phyloP scores from a whole-genome alignment of 2,888 invertebrate genomes.

The Norana najaformis region DNA sequence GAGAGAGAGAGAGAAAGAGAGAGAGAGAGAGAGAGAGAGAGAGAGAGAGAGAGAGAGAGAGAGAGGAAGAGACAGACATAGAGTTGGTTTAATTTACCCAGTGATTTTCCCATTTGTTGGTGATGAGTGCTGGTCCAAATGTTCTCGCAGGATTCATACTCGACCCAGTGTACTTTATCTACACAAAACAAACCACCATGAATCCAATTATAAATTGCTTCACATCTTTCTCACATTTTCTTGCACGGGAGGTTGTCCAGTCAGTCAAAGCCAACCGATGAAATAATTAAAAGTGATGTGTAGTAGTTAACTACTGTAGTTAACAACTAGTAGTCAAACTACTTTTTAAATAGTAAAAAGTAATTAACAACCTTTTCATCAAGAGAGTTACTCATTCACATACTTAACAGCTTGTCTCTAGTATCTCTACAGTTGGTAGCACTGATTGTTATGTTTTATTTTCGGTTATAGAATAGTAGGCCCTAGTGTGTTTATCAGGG shows the following conservation, averaged over 20 bases:
- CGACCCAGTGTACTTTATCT: slow-evolving; percentile 77
- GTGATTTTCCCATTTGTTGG: slow-evolving; percentile 75
- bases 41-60: no score
- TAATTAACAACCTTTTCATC: no score
- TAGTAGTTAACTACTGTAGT: background rate
- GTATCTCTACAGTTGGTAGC: no score
- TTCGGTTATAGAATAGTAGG: no score
- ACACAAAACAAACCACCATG: slow-evolving; percentile 31
- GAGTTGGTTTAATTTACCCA: slow-evolving; percentile 70
- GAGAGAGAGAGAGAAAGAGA: no score
- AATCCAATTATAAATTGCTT: background rate
- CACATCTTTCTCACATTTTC: background rate
- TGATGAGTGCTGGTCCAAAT: slow-evolving; percentile 82
- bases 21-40: no score
- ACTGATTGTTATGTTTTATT: no score
- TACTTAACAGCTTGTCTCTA: no score
- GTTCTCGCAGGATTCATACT: slow-evolving; percentile 92
- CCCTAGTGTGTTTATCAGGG: no score
- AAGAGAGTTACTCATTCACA: no score
- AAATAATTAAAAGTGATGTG: background rate
- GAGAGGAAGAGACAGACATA: background rate
- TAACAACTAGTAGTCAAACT: background rate
- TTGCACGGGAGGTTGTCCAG: no score
- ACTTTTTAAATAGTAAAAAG: no score
- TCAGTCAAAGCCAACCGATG: background rate